A percentile compares a stretch with the other conserved stretches of the same genome.
These are phyloP conservation scores for Thunnus albacares DNA, from an alignment of 2,797 vertebrate genomes.

Conservation along the genomic window DNA sequence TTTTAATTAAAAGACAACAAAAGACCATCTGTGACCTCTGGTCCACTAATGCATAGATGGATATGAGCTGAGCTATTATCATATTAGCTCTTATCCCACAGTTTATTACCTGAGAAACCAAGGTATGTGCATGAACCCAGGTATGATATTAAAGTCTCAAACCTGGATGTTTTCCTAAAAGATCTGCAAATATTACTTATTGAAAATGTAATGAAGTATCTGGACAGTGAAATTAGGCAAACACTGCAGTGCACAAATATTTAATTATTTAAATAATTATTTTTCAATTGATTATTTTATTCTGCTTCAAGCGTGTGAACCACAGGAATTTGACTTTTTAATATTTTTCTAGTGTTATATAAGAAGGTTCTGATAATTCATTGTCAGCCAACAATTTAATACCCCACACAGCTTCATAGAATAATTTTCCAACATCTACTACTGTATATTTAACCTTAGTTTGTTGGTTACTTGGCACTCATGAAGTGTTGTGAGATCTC, in stretches of 20 bases:
- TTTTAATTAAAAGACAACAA: constrained; percentile 36
- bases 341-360: background rate
- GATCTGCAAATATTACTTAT: constrained; percentile 41
- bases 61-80: constrained; percentile 50
- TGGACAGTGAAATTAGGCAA: constrained; percentile 77
- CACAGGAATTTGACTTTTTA: constrained; percentile 4
- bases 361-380: background rate
- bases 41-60: constrained; percentile 33
- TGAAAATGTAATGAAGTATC: constrained; percentile 37
- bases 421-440: background rate
- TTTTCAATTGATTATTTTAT: background rate
- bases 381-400: background rate
- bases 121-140: constrained; percentile 88
- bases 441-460: background rate
- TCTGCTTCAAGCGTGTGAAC: background rate
- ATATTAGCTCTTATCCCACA: constrained; percentile 42
- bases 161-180: constrained; percentile 83
- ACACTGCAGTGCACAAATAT: background rate
- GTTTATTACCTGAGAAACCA: constrained; percentile 76
- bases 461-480: constrained; percentile 26
- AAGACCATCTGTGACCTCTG: constrained; percentile 37
- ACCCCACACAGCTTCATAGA: background rate
- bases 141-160: constrained; percentile 87
- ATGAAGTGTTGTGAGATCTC: constrained; percentile 16
- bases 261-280: background rate